These are phyloP conservation scores for Amorpha juglandis DNA, from an alignment of 2,888 invertebrate genomes.

Conservation along the genomic window DNA sequence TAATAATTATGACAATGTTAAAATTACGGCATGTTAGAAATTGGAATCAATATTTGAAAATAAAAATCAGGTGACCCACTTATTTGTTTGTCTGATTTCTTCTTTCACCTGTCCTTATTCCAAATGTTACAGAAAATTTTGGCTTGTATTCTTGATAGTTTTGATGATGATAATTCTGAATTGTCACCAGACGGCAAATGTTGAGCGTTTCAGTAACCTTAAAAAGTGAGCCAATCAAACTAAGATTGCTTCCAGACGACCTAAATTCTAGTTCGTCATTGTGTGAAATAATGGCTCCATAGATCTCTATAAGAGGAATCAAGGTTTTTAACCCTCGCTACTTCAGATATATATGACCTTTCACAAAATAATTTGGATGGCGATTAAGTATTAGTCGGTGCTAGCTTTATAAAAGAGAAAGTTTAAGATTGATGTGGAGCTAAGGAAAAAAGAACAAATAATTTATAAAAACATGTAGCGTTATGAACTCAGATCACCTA, in stretches of 20 bases:
- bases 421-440: too few relatives aligned
- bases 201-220: not conserved
- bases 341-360: not conserved
- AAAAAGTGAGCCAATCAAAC: constrained; percentile 9
- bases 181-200: not conserved
- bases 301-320: not conserved
- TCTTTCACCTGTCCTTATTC: too few relatives aligned
- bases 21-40: too few relatives aligned
- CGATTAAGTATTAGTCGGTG: not conserved
- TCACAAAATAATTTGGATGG: not conserved
- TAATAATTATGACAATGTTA: not conserved
- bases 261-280: constrained; percentile 2
- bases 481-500: too few relatives aligned
- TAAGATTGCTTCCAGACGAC: not conserved
- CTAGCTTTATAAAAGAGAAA: too few relatives aligned
- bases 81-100: too few relatives aligned
- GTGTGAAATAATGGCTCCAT: constrained; percentile 10
- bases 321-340: constrained; percentile 2
- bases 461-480: too few relatives aligned
- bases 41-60: too few relatives aligned
- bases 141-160: not conserved
- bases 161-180: not conserved
- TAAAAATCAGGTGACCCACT: too few relatives aligned
- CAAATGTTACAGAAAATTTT: too few relatives aligned
- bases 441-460: too few relatives aligned